Conservation (phyloP, 2,888 invertebrate genomes). For the Drosophila meridionalis region DNA sequence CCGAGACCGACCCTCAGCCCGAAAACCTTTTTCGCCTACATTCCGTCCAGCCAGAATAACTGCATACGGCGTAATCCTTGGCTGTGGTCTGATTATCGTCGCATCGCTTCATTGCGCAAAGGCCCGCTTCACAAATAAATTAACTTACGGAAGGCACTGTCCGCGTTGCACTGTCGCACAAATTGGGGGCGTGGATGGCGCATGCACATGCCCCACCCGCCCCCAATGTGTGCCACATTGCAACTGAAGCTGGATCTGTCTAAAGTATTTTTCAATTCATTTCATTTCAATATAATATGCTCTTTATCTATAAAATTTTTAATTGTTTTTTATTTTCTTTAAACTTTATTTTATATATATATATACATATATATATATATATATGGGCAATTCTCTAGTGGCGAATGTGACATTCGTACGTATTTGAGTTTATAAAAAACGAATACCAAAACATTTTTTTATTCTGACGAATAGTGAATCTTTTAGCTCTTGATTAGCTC, state of each 20-base stretch:
- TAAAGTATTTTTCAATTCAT: background rate
- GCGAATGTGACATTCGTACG: too few relatives aligned
- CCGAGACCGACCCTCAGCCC: conserved; percentile 19
- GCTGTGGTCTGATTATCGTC: conserved; percentile 30
- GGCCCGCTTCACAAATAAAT: too few relatives aligned
- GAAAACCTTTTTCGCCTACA: conserved; percentile 58
- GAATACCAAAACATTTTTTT: too few relatives aligned
- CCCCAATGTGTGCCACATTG: conserved; percentile 11
- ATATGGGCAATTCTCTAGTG: too few relatives aligned
- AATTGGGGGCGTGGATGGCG: background rate
- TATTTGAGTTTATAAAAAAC: too few relatives aligned
- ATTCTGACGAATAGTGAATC: too few relatives aligned
- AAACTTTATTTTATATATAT: too few relatives aligned
- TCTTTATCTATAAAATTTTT: background rate
- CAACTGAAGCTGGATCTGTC: background rate
- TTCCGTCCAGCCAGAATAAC: conserved; percentile 49
- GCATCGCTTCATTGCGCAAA: conserved; percentile 17
- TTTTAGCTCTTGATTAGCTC: too few relatives aligned
- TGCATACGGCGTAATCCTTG: conserved; percentile 42
- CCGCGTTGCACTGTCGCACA: background rate
- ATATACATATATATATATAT: too few relatives aligned
- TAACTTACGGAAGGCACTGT: background rate
- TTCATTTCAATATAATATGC: background rate
- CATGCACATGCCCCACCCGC: background rate
- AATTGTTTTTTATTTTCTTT: too few relatives aligned